Conservation (phyloP, 53 echinoderm and acorn worm species). For the Apostichopus leukothele region DNA sequence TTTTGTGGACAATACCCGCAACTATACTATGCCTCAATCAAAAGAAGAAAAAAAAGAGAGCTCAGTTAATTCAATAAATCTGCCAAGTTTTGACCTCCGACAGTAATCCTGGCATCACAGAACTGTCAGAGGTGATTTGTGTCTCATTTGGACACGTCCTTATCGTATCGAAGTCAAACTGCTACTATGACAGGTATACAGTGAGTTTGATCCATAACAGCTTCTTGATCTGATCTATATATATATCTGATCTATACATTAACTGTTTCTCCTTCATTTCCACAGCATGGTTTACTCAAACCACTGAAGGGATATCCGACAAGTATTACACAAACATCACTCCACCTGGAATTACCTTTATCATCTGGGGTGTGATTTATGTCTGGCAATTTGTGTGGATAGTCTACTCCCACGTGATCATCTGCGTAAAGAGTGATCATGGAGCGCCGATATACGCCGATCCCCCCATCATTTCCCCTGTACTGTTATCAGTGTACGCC, state of each 20-base stretch:
- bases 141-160: constrained; percentile 8
- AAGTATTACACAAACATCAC: constrained; percentile 70
- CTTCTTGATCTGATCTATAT: too few relatives aligned
- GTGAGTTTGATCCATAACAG: too few relatives aligned
- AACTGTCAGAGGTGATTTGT: constrained; percentile 3
- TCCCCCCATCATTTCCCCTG: constrained; percentile 66
- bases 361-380: constrained; percentile 87
- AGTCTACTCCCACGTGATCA: constrained; percentile 61
- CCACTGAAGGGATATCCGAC: constrained; percentile 82
- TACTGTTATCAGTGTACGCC: constrained; percentile 60
- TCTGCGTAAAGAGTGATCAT: constrained; percentile 64
- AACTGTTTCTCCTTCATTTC: neutral
- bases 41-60: too few relatives aligned
- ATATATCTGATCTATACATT: too few relatives aligned
- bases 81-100: neutral
- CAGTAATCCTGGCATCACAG: neutral
- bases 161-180: neutral
- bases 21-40: too few relatives aligned
- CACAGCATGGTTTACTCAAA: constrained; percentile 73
- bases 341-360: constrained; percentile 82
- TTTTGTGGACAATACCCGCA: too few relatives aligned
- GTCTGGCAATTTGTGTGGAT: constrained; percentile 65
- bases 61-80: neutral
- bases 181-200: constrained; percentile 8
- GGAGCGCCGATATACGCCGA: constrained; percentile 69